Evolutionary conservation across 1,140 invertebrate species (phyloP).

Genomic region (Holotrichia oblita): DNA sequence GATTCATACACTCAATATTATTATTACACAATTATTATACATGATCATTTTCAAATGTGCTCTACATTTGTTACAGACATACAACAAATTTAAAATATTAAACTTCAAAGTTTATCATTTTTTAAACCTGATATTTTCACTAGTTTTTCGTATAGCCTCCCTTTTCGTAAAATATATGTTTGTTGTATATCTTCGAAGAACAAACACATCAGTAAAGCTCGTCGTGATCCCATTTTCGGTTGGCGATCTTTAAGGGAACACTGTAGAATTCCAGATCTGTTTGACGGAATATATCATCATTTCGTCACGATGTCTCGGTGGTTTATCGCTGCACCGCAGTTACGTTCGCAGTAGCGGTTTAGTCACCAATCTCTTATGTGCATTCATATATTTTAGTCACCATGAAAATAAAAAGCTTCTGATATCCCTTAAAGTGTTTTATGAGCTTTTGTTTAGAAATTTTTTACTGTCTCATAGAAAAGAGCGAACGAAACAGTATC

Average conservation of each 20-base stretch:
- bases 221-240: slow-evolving; percentile 22
- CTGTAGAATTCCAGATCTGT: slow-evolving; percentile 25
- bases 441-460: slow-evolving; percentile 17
- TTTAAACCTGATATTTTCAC: not conserved
- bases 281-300: slow-evolving; percentile 40
- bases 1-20: no score
- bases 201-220: slow-evolving; percentile 26
- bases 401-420: slow-evolving; percentile 25
- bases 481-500: no score
- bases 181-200: slow-evolving; percentile 24
- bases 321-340: slow-evolving; percentile 30
- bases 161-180: not conserved
- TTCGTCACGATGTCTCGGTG: slow-evolving; percentile 35
- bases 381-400: slow-evolving; percentile 34
- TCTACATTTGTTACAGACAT: no score
- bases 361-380: not conserved
- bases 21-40: no score
- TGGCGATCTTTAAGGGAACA: slow-evolving; percentile 5
- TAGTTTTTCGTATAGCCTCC: not conserved
- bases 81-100: no score
- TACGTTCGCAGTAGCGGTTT: not conserved
- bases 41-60: no score
- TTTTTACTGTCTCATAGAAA: not conserved
- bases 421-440: slow-evolving; percentile 24
- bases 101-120: not conserved